phyloP scores from a whole-genome alignment of 2,888 invertebrate genomes.

The Apoda limacodes region DNA sequence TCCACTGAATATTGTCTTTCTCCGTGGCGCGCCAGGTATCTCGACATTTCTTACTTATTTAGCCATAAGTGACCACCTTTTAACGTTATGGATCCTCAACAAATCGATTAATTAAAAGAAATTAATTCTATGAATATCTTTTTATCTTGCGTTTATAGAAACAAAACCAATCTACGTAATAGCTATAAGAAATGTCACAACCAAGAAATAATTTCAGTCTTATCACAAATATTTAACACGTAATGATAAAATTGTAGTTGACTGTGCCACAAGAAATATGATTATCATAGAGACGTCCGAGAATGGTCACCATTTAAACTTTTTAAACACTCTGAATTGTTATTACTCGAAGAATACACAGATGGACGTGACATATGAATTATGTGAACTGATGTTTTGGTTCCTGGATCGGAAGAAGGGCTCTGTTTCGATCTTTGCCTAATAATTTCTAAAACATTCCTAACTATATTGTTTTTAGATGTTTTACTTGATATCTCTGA shows the following conservation, averaged over 20 bases:
- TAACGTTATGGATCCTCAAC: too few species aligned
- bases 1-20: too few species aligned
- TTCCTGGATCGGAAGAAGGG: conserved; percentile 41
- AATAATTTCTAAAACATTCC: conserved; percentile 35
- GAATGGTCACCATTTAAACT: conserved; percentile 30
- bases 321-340: conserved; percentile 30
- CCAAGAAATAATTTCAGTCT: conserved; percentile 4
- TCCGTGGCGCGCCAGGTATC: too few species aligned
- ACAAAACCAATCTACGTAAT: too few species aligned
- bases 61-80: too few species aligned
- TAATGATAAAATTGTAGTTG: conserved; percentile 16
- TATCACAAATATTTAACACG: conserved; percentile 16
- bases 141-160: too few species aligned
- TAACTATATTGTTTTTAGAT: conserved; percentile 43
- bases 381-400: conserved; percentile 34
- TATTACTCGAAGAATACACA: conserved; percentile 34
- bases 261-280: conserved; percentile 20
- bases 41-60: too few species aligned
- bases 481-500: conserved; percentile 36
- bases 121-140: too few species aligned
- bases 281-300: conserved; percentile 35
- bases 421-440: conserved; percentile 30
- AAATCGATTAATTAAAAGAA: too few species aligned
- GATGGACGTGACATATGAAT: conserved; percentile 45
- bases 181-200: too few species aligned